Percentiles rank a stretch among this genome's conserved stretches.
Evolutionary conservation across 1,140 invertebrate genomes (phyloP).

Genomic region (Drosophila arizonae): DNA sequence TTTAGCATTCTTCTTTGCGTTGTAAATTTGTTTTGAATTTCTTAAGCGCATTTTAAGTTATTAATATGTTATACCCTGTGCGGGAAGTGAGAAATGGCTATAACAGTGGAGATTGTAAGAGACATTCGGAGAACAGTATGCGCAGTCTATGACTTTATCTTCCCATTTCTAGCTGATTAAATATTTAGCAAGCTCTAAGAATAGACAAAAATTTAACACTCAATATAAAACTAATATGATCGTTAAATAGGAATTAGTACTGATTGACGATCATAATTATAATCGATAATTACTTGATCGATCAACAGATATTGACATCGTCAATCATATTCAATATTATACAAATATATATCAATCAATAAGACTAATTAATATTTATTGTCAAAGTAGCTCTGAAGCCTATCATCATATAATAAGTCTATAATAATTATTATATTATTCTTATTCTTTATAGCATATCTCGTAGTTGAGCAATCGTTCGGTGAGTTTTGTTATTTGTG

Average conservation of each 20-base stretch:
- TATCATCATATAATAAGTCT: no score
- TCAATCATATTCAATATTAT: neutral
- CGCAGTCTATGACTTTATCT: no score
- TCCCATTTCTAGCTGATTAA: no score
- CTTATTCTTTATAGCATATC: neutral
- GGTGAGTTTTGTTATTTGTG: neutral
- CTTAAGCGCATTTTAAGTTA: neutral
- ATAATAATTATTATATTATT: no score
- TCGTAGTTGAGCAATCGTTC: neutral
- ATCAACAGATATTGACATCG: no score
- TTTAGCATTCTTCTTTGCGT: conserved; percentile 7
- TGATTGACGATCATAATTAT: neutral
- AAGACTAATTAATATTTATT: neutral
- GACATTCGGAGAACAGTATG: no score
- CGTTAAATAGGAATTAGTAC: neutral
- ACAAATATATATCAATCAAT: neutral
- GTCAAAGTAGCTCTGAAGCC: neutral
- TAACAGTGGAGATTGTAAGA: no score
- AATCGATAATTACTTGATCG: neutral
- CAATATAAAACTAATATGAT: neutral
- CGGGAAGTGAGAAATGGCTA: no score
- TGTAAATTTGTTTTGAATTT: neutral
- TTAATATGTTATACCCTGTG: neutral
- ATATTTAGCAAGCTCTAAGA: no score
- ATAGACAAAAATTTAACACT: neutral